Conservation (phyloP, 2,888 invertebrate genomes). For the Aporophyla lueneburgensis region DNA sequence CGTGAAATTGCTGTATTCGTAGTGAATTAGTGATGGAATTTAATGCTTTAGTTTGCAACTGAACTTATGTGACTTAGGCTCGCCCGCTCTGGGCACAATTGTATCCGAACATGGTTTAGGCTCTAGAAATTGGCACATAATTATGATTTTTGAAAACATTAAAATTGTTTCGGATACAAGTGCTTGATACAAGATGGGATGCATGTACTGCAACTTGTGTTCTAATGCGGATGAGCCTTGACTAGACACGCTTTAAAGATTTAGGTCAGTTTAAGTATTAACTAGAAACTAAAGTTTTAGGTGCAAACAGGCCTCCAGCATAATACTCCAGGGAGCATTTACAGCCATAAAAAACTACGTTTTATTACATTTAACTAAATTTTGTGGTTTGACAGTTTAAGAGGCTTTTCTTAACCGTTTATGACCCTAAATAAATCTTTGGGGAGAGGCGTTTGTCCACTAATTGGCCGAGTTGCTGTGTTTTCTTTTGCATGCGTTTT, state of each 20-base stretch:
- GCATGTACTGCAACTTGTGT: neutral
- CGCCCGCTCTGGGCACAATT: neutral
- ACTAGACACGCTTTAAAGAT: neutral
- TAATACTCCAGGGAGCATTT: slow-evolving; percentile 8
- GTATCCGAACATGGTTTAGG: neutral
- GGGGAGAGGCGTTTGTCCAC: neutral
- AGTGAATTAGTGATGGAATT: neutral
- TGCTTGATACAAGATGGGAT: no score
- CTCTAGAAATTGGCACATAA: neutral
- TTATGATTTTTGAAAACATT: neutral
- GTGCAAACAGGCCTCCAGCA: neutral
- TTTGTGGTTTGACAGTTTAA: slow-evolving; percentile 36
- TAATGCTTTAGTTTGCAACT: neutral
- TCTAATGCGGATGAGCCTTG: neutral
- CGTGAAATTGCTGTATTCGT: neutral
- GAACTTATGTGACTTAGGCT: neutral
- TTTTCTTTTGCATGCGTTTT: no score
- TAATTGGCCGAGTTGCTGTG: no score
- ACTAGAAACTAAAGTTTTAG: slow-evolving; percentile 4
- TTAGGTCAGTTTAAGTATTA: slow-evolving; percentile 2
- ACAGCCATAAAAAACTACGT: neutral
- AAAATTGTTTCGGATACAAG: neutral
- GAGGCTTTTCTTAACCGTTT: neutral
- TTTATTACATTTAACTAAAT: slow-evolving; percentile 10
- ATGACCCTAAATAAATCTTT: neutral